Percentiles rank a stretch among this genome's conserved stretches.
Conservation (phyloP, 2,888 invertebrate genomes). For the Blastobasis adustella region DNA sequence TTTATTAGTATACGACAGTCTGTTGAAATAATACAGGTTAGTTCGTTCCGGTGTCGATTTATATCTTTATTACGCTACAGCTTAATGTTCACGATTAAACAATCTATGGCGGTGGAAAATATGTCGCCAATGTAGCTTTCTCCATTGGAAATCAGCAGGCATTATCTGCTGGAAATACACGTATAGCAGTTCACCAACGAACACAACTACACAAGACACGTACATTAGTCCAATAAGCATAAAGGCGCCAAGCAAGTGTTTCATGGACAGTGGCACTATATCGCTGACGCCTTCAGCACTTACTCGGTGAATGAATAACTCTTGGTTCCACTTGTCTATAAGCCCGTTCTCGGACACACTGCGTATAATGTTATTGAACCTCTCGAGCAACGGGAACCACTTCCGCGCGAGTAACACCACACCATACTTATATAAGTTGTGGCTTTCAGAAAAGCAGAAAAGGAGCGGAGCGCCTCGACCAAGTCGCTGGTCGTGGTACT, state of each 20-base stretch:
- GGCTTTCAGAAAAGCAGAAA: slow-evolving; percentile 61
- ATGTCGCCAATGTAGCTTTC: too few relatives aligned
- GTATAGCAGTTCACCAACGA: slow-evolving; percentile 42
- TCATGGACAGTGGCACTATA: slow-evolving; percentile 49
- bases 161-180: background rate
- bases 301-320: slow-evolving; percentile 45
- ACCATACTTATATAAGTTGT: slow-evolving; percentile 66
- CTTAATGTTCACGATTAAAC: too few relatives aligned
- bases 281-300: slow-evolving; percentile 36
- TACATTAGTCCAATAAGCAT: slow-evolving; percentile 64
- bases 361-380: slow-evolving; percentile 61
- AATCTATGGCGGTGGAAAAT: too few relatives aligned
- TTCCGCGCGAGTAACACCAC: slow-evolving; percentile 60
- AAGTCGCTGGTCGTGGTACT: slow-evolving; percentile 59
- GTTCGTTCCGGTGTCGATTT: too few relatives aligned
- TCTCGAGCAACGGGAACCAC: slow-evolving; percentile 63
- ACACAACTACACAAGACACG: slow-evolving; percentile 42
- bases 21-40: too few relatives aligned
- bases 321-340: slow-evolving; percentile 66
- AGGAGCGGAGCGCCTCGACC: slow-evolving; percentile 57
- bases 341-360: slow-evolving; percentile 66
- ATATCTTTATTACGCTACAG: too few relatives aligned
- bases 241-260: slow-evolving; percentile 64
- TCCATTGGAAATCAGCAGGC: too few relatives aligned
- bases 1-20: too few relatives aligned